These are phyloP conservation scores for Crambe crambe DNA, from an alignment of 37 sponge, comb jelly and placozoan species.

Conservation along the genomic window DNA sequence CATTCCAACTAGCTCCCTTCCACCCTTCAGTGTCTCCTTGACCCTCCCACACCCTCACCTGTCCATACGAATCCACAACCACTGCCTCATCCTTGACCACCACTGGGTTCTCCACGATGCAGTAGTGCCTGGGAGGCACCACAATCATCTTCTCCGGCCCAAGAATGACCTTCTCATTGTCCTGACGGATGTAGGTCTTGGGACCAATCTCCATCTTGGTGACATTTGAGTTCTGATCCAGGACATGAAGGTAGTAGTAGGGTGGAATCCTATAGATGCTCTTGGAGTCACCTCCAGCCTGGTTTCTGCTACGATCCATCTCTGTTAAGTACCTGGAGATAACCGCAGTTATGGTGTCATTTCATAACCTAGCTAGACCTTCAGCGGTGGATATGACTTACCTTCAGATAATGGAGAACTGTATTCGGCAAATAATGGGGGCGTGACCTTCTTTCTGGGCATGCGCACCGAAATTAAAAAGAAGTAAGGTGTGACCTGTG, in stretches of 20 bases:
- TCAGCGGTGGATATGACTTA: too few relatives aligned
- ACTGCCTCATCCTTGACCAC: conserved; percentile 74
- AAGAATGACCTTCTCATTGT: conserved; percentile 97
- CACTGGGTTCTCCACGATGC: conserved; percentile 97
- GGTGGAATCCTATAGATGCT: conserved; percentile 99
- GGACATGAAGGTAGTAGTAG: conserved; percentile 97
- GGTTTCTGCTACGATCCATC: conserved; percentile 26
- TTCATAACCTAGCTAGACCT: too few relatives aligned
- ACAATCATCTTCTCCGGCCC: conserved; percentile 99
- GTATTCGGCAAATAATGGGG: background rate
- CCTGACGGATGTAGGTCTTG: conserved; percentile 97
- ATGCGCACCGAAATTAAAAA: too few relatives aligned
- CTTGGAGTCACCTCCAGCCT: conserved; percentile 43
- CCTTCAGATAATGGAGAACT: too few relatives aligned
- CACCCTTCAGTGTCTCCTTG: too few relatives aligned
- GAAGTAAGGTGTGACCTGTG: background rate
- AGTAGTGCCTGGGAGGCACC: conserved; percentile 97
- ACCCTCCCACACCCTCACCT: conserved; percentile 30
- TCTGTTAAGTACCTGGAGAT: too few relatives aligned
- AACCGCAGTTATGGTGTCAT: too few relatives aligned
- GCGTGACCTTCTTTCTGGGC: background rate
- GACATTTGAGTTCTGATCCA: conserved; percentile 98
- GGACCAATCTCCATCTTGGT: conserved; percentile 91
- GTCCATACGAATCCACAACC: conserved; percentile 82
- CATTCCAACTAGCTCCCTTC: too few relatives aligned